Conservation (phyloP, 2,888 invertebrate genomes). For the Corbicula japonica region DNA sequence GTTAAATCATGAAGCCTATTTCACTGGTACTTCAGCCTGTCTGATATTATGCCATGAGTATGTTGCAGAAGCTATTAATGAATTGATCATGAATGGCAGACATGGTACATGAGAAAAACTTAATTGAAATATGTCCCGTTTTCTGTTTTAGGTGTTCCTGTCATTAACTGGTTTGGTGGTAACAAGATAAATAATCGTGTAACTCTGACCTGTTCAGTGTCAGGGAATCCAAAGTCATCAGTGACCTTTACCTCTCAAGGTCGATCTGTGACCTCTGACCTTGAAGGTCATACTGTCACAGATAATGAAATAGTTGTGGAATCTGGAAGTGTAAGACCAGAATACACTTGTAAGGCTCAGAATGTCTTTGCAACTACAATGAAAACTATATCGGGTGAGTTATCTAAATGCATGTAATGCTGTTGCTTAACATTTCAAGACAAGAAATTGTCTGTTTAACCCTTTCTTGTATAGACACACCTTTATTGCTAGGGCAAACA, state of each 20-base stretch:
- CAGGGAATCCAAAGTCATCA: slow-evolving; percentile 46
- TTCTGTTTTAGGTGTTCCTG: slow-evolving; percentile 51
- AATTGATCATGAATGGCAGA: too few relatives aligned
- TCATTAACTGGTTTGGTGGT: slow-evolving; percentile 40
- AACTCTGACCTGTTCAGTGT: slow-evolving; percentile 39
- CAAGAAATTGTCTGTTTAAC: too few relatives aligned
- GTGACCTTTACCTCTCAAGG: slow-evolving; percentile 54
- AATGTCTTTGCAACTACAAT: slow-evolving; percentile 48
- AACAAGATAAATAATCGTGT: slow-evolving; percentile 20
- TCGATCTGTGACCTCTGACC: slow-evolving; percentile 42
- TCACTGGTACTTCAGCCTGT: too few relatives aligned
- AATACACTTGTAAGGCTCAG: slow-evolving; percentile 49
- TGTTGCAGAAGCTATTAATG: too few relatives aligned
- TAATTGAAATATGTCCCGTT: too few relatives aligned
- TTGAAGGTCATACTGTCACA: slow-evolving; percentile 50
- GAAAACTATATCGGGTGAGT: slow-evolving; percentile 42
- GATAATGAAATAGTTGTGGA: slow-evolving; percentile 38
- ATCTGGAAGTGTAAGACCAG: slow-evolving; percentile 6
- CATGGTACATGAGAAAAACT: too few relatives aligned
- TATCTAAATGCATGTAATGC: too few relatives aligned
- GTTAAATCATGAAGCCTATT: too few relatives aligned
- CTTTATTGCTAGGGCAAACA: too few relatives aligned
- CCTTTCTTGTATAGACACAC: too few relatives aligned
- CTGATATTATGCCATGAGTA: too few relatives aligned
- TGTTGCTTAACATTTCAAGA: too few relatives aligned